Base-by-base conservation (phyloP, 2,113 vertebrate genomes). In the Semicossyphus pulcher region DNA sequence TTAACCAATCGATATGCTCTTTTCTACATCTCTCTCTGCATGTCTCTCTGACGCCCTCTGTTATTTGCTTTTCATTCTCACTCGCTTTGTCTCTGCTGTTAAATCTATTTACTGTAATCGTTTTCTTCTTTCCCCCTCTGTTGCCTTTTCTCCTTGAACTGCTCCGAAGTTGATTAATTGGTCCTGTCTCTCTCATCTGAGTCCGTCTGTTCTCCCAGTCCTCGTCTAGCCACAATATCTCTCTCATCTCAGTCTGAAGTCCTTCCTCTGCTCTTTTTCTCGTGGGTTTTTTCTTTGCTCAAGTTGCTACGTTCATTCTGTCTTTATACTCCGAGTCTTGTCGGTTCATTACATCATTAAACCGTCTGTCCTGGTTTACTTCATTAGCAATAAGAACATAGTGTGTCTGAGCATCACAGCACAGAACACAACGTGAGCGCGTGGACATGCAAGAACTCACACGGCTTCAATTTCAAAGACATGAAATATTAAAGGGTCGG, bases 1-100 rank as follows among this genome's bases (percentile, higher is more conserved):
- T 86, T 86, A 88, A 88, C 72, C 70, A 71, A 81, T 84, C 88
- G 53, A 83, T 81, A 86, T 80, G 82, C 59, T 76, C 53, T 60
- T 31, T 80, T 80, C 69, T 70, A 37, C 58, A 47, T 84, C 73
- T 78, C 66, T 54, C 32, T 69, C 37, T 45, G 59, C 14, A 4
- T 52, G 37, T 76, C 47, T 34, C 36, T 28, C 34, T 44, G 15
- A 6, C 26, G 37, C 28, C 31, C n/a, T 5, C 45, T 25, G 5
- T 47, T 34, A 26, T 63, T 63, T 28, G 10, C 32, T n/a, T 20
- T 28, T 31, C 12, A 10, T 31, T 16, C 26, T 45, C 23, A 3
- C 32, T 31, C 5, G 2, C 11, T 57, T 42, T 26, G 37, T 63
- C 39, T 31, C 20, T 20, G 14, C 53, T 61, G 15, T 56, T 10